Evolutionary conservation across 2,113 vertebrate genomes (phyloP).

Genomic region (Delphinus delphis): DNA sequence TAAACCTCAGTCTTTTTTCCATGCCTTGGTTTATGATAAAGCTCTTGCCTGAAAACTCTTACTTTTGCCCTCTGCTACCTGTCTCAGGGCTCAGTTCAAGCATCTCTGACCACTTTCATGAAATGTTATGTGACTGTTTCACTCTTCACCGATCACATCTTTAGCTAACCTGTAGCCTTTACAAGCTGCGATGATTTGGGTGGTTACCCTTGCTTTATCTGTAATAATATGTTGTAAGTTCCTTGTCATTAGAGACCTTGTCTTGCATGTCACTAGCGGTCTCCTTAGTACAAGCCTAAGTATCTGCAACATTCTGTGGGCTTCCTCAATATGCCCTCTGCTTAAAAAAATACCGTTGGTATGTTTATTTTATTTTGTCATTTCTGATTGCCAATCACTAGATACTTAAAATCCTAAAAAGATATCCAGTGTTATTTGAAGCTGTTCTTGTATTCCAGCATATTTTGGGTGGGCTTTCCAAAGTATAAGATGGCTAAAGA

Average conservation of each 20-base stretch:
- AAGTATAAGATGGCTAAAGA: background rate
- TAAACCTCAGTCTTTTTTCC: background rate
- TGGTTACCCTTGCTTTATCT: background rate
- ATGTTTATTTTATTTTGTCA: background rate
- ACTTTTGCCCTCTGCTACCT: background rate
- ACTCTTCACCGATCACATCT: background rate
- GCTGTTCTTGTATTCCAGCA: background rate
- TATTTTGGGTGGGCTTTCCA: background rate
- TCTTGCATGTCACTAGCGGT: background rate
- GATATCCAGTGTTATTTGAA: background rate
- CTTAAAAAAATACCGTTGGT: background rate
- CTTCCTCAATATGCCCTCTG: conserved; percentile 1
- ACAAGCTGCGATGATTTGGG: background rate
- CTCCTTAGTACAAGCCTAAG: background rate
- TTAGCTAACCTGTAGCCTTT: background rate
- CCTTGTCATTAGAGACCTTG: background rate
- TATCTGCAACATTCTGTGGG: background rate
- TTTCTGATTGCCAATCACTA: background rate
- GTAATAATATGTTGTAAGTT: background rate
- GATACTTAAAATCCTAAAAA: conserved; percentile 18
- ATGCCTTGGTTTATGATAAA: background rate
- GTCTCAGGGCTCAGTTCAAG: background rate
- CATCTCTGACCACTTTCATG: background rate
- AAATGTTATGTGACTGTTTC: background rate
- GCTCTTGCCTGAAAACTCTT: background rate